These are phyloP conservation scores for Calcarius lapponicus DNA, from an alignment of 2,797 vertebrate genomes.

Conservation along the genomic window DNA sequence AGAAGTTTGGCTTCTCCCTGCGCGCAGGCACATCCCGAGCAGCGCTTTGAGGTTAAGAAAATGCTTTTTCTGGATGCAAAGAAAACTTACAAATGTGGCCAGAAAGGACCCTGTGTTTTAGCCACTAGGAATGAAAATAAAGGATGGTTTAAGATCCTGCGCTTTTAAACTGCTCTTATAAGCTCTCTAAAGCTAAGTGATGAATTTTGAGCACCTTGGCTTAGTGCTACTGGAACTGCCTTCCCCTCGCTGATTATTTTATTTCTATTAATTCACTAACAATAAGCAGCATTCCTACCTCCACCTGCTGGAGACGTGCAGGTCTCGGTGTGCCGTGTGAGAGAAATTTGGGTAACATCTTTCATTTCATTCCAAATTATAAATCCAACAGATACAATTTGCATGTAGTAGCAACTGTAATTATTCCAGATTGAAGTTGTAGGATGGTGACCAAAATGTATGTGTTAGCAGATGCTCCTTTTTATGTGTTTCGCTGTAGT, in stretches of 20 bases:
- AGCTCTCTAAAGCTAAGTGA: neutral
- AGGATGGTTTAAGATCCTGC: neutral
- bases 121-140: neutral
- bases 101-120: neutral
- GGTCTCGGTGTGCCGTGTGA: neutral
- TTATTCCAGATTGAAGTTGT: neutral
- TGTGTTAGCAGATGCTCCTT: neutral
- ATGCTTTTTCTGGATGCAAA: neutral
- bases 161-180: neutral
- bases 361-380: neutral
- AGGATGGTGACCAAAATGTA: neutral
- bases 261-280: neutral
- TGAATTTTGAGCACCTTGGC: neutral
- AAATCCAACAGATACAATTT: neutral
- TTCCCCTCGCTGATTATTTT: neutral
- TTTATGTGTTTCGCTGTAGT: neutral
- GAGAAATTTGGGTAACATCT: neutral
- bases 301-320: conserved; percentile 34
- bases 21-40: neutral
- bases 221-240: neutral
- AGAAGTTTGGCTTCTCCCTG: neutral
- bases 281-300: neutral
- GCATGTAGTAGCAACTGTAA: neutral
- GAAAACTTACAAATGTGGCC: neutral
- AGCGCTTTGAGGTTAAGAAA: neutral